These are phyloP conservation scores for Cyrtorhinus lividipennis DNA, from an alignment of 1,140 invertebrate genomes.

Conservation along the genomic window DNA sequence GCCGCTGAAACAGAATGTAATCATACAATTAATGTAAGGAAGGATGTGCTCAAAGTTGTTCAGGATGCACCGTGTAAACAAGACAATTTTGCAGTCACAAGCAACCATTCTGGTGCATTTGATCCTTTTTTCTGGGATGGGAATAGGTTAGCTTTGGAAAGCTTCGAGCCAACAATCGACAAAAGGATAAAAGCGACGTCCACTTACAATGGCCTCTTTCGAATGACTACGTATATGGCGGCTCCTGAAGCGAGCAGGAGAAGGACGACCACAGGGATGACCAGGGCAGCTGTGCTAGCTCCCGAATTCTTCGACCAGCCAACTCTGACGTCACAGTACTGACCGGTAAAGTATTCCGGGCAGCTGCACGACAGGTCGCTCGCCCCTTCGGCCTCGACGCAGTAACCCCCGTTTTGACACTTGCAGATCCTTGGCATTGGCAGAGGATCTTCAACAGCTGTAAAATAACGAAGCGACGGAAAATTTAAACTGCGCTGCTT, in stretches of 20 bases:
- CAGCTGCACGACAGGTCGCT: slow-evolving; percentile 52
- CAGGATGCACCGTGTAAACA: no score
- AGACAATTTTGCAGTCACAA: no score
- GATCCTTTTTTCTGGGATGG: no score
- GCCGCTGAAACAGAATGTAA: slow-evolving; percentile 45
- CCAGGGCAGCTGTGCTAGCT: slow-evolving; percentile 49
- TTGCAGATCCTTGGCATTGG: slow-evolving; percentile 59
- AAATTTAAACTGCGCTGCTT: no score
- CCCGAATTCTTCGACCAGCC: slow-evolving; percentile 32
- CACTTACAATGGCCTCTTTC: slow-evolving; percentile 72
- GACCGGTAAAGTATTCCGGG: slow-evolving; percentile 47
- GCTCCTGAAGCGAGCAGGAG: slow-evolving; percentile 51
- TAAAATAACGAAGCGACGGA: slow-evolving; percentile 19
- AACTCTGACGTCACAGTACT: slow-evolving; percentile 46
- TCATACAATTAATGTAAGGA: no score
- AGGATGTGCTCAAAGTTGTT: no score
- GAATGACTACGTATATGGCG: slow-evolving; percentile 64
- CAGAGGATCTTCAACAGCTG: slow-evolving; percentile 55
- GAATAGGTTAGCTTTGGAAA: no score
- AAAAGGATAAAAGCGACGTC: no score
- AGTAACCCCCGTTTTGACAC: slow-evolving; percentile 79
- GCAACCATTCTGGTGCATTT: no score
- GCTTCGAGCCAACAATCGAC: no score
- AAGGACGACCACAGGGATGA: slow-evolving; percentile 66
- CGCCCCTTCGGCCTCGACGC: slow-evolving; percentile 36